Evolutionary conservation across 2,113 vertebrate species (phyloP).

Genomic region (Phaetusa simplex): DNA sequence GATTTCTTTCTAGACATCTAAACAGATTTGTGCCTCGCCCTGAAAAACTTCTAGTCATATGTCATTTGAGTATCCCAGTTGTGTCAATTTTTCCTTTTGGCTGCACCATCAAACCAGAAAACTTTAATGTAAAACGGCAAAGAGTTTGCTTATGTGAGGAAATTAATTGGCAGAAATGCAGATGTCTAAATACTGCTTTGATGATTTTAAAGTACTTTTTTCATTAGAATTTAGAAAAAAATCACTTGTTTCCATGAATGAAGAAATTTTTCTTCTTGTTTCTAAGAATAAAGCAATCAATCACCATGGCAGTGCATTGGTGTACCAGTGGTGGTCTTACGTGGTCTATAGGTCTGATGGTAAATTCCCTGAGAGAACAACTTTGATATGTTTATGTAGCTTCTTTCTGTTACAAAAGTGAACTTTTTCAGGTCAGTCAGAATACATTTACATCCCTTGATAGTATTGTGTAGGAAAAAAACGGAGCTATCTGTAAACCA

Average conservation of each 20-base stretch:
- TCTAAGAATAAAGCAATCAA: not conserved
- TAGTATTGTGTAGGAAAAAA: not conserved
- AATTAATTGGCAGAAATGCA: not conserved
- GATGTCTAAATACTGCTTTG: not conserved
- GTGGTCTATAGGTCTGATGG: not conserved
- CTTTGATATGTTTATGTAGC: not conserved
- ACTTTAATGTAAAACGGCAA: not conserved
- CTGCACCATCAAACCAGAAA: not conserved
- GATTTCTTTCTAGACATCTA: not conserved
- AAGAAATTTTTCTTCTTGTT: not conserved
- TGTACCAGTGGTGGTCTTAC: not conserved
- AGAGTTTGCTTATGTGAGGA: not conserved
- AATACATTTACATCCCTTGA: not conserved
- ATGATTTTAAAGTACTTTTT: not conserved
- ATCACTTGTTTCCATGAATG: not conserved
- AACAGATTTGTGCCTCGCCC: not conserved
- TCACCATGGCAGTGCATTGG: not conserved
- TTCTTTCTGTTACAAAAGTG: not conserved
- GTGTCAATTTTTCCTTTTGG: not conserved
- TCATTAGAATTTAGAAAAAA: not conserved
- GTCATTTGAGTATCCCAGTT: not conserved
- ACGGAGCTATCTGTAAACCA: not conserved
- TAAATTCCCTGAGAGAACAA: not conserved
- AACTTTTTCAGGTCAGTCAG: not conserved
- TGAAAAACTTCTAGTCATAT: not conserved